Conservation (phyloP, 1,140 invertebrate genomes). For the Eriocheir sinensis region DNA sequence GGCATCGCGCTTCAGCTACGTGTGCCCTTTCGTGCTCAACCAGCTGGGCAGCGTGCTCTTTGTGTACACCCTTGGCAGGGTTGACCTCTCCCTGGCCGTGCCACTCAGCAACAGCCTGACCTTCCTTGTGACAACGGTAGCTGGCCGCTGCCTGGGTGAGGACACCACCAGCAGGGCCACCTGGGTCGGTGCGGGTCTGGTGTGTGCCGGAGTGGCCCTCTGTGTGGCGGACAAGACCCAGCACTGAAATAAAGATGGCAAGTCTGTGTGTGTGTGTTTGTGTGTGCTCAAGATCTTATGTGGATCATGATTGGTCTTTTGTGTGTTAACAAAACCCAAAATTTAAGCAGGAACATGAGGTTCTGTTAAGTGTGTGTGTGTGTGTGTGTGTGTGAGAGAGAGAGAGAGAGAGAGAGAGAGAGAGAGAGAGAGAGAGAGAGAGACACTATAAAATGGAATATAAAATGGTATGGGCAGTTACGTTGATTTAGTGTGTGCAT, state of each 20-base stretch:
- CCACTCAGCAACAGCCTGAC: conserved; percentile 82
- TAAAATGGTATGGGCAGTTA: no score
- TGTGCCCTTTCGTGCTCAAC: conserved; percentile 75
- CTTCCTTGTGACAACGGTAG: conserved; percentile 82
- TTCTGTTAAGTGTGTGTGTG: not conserved
- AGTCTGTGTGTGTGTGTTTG: not conserved
- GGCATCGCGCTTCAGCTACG: conserved; percentile 73
- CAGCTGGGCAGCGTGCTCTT: conserved; percentile 77
- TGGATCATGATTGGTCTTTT: not conserved
- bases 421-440: no score
- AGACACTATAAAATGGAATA: no score
- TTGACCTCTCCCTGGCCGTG: conserved; percentile 82
- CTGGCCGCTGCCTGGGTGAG: conserved; percentile 81
- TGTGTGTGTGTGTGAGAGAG: no score
- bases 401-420: no score
- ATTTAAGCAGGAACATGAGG: not conserved
- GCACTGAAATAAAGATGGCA: not conserved
- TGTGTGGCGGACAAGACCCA: conserved; percentile 77
- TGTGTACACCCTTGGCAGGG: conserved; percentile 77
- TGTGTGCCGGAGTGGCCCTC: conserved; percentile 75
- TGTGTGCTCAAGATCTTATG: not conserved
- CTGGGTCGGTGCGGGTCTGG: conserved; percentile 76
- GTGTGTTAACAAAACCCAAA: not conserved
- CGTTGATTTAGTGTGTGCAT: no score
- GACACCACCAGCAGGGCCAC: conserved; percentile 78